These are phyloP conservation scores for Serrognathus titanus DNA, from an alignment of 2,888 invertebrate species.

Conservation along the genomic window DNA sequence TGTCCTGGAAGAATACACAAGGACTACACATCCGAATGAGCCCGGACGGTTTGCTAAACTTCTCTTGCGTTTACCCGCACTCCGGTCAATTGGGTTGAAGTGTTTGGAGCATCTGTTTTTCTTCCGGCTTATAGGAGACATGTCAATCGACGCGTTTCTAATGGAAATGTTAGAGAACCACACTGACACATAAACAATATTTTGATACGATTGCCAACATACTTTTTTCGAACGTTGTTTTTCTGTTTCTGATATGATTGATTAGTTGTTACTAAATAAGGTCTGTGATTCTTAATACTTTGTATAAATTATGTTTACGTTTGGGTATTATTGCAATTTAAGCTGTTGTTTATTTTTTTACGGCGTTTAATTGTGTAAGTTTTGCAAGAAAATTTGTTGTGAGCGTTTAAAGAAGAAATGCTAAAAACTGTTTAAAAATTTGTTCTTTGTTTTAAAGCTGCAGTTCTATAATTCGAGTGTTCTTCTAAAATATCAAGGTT, in stretches of 20 bases:
- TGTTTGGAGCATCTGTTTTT: constrained; percentile 93
- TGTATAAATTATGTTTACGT: constrained; percentile 18
- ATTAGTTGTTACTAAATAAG: constrained; percentile 5
- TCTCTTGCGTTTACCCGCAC: constrained; percentile 80
- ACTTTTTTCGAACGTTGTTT: not conserved
- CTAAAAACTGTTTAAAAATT: no score
- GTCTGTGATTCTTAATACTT: constrained; percentile 20
- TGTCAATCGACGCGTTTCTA: constrained; percentile 80
- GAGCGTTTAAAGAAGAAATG: not conserved
- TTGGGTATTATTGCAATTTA: constrained; percentile 21
- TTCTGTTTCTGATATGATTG: no score
- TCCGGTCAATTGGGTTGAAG: constrained; percentile 89
- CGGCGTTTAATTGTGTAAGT: not conserved
- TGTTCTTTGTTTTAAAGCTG: no score
- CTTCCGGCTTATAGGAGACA: constrained; percentile 86
- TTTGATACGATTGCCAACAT: constrained; percentile 2
- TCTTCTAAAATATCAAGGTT: no score
- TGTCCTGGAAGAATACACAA: constrained; percentile 92
- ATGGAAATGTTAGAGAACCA: constrained; percentile 75
- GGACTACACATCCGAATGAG: constrained; percentile 82
- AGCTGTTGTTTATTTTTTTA: constrained; percentile 14
- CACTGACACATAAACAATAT: constrained; percentile 44
- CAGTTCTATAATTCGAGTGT: no score
- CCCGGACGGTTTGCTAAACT: constrained; percentile 95
- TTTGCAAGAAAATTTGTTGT: not conserved